Evolutionary conservation across 2,797 vertebrate species (phyloP).

Genomic region (Pseudotriccus pelzelni): DNA sequence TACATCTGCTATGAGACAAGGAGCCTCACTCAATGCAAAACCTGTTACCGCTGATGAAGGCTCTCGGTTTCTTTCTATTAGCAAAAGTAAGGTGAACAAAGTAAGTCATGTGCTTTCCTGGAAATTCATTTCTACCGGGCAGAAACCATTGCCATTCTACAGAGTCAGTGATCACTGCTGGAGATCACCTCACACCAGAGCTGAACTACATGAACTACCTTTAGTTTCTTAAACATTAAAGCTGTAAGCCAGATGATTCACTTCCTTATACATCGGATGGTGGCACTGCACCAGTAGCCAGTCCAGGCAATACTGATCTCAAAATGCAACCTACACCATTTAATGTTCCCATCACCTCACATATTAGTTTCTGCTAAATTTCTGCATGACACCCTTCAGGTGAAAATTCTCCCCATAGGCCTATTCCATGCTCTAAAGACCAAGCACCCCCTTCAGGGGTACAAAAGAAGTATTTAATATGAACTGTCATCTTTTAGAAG

Average conservation of each 20-base stretch:
- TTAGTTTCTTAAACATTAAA: not conserved
- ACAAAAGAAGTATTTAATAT: not conserved
- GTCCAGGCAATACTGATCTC: not conserved
- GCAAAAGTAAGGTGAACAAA: slow-evolving; percentile 31
- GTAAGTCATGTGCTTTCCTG: slow-evolving; percentile 50
- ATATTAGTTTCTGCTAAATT: not conserved
- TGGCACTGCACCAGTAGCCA: not conserved
- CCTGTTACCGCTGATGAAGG: not conserved
- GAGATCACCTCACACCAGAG: not conserved
- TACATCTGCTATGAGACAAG: not conserved
- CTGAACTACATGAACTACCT: not conserved
- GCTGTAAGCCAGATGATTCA: not conserved
- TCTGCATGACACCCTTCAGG: not conserved
- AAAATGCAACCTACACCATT: not conserved
- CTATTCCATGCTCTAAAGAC: not conserved
- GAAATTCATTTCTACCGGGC: slow-evolving; percentile 12
- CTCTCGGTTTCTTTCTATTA: slow-evolving; percentile 46
- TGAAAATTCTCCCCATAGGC: fast-evolving
- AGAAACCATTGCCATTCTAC: not conserved
- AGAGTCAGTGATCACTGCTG: not conserved
- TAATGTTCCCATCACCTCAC: not conserved
- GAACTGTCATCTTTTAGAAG: not conserved
- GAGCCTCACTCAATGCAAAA: slow-evolving; percentile 48
- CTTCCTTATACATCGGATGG: not conserved
- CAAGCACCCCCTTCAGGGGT: not conserved